A percentile compares a stretch with the other conserved stretches of the same genome.
phyloP scores from a whole-genome alignment of 2,113 vertebrate species.

The Macaca nemestrina region DNA sequence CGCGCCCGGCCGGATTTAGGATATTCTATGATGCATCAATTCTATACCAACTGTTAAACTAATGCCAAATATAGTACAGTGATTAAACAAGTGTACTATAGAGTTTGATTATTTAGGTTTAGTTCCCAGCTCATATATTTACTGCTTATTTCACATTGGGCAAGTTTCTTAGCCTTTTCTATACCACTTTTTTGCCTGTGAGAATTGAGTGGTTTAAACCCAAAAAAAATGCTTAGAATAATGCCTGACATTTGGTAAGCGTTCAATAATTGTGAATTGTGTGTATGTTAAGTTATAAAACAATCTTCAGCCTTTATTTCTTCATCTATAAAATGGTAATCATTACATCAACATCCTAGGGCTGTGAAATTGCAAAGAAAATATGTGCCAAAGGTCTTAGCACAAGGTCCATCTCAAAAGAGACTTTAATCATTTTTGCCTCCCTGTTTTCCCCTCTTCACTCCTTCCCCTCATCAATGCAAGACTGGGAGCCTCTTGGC shows the following conservation, averaged over 20 bases:
- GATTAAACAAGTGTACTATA: neutral
- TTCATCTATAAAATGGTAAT: neutral
- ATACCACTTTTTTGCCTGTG: neutral
- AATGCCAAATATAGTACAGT: neutral
- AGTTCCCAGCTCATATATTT: neutral
- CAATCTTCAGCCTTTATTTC: neutral
- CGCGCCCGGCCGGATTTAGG: too few relatives aligned
- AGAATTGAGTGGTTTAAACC: neutral
- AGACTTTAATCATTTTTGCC: neutral
- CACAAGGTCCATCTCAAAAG: neutral
- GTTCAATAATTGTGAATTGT: neutral
- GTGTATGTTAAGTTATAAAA: neutral
- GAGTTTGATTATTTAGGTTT: neutral
- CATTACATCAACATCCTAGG: neutral
- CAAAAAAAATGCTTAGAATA: neutral
- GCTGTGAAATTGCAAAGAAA: neutral
- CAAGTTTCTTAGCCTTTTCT: neutral
- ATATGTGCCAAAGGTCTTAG: neutral
- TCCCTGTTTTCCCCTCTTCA: neutral
- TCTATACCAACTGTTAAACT: neutral
- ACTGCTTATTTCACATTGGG: neutral
- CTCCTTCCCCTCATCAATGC: neutral
- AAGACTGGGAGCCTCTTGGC: neutral
- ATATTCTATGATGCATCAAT: neutral
- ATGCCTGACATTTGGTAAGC: neutral